phyloP scores from a whole-genome alignment of 2,888 invertebrate species.

The Aspidiotus destructor region DNA sequence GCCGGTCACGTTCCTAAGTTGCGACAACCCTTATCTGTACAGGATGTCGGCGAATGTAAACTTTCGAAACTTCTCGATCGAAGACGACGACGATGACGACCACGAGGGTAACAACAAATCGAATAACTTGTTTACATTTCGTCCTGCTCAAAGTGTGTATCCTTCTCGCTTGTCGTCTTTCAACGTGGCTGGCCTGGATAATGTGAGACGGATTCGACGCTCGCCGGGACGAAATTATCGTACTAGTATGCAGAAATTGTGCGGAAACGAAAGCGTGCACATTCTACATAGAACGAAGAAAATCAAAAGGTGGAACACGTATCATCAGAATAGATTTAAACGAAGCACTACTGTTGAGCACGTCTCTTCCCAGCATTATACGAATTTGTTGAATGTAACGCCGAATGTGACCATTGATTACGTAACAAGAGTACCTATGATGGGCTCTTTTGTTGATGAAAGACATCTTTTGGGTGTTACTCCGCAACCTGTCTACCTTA shows the following conservation, averaged over 20 bases:
- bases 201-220: no score
- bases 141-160: no score
- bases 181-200: no score
- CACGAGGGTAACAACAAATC: no score
- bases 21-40: no score
- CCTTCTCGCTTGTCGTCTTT: no score
- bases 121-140: no score
- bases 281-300: neutral
- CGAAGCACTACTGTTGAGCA: conserved; percentile 8
- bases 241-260: neutral
- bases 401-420: neutral
- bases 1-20: no score
- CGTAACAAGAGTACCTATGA: neutral
- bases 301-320: conserved; percentile 2
- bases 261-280: neutral
- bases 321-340: conserved; percentile 13
- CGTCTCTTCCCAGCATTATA: neutral
- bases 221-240: no score
- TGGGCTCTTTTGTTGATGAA: neutral
- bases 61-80: no score
- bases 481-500: neutral
- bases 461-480: neutral
- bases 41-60: no score
- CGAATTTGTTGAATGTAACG: neutral
- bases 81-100: no score